Percentiles rank a stretch among this genome's conserved stretches.
Conservation (phyloP, 2,113 vertebrate species). For the Anoura caudifer region DNA sequence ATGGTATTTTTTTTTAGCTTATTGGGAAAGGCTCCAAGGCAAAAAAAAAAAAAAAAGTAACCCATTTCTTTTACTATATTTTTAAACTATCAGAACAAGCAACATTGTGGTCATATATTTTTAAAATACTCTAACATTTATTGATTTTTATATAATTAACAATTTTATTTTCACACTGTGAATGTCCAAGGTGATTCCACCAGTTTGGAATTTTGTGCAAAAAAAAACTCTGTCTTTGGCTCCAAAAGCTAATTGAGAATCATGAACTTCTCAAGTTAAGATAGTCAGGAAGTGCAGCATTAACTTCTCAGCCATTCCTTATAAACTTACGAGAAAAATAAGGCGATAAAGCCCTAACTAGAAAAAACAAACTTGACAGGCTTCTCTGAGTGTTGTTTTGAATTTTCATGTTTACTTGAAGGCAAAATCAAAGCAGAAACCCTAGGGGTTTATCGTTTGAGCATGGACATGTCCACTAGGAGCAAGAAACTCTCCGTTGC, state of each 20-base stretch:
- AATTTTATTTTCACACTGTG: background rate
- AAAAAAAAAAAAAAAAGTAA: background rate
- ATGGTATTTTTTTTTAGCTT: background rate
- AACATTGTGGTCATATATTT: background rate
- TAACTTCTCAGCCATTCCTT: background rate
- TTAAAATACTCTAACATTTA: background rate
- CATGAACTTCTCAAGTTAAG: background rate
- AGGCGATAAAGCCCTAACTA: background rate
- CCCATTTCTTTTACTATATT: background rate
- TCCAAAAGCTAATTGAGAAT: background rate
- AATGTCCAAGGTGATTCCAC: background rate
- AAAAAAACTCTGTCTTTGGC: background rate
- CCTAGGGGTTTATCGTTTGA: background rate
- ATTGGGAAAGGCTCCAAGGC: background rate
- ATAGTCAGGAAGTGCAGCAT: background rate
- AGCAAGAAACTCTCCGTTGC: background rate
- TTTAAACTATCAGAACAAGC: background rate
- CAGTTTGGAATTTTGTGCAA: background rate
- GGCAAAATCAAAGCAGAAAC: background rate
- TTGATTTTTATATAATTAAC: background rate
- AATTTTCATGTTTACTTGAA: background rate
- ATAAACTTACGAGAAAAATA: background rate
- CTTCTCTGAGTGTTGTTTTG: background rate
- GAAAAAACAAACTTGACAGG: background rate
- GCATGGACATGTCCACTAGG: background rate